Evolutionary conservation across 2,797 vertebrate genomes (phyloP).

Genomic region (Coluber constrictor): DNA sequence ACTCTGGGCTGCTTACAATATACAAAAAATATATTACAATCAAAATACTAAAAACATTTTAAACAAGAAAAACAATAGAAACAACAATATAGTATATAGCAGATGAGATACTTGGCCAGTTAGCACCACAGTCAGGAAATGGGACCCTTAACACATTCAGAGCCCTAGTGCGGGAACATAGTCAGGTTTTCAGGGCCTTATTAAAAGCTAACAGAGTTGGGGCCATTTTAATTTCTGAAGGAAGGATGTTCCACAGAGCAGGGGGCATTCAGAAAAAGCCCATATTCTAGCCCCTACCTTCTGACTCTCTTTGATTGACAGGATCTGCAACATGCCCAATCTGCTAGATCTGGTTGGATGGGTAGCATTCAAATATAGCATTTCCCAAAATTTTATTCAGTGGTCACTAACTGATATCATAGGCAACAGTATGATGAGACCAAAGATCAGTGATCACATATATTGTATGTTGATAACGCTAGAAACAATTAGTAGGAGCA

Average conservation of each 20-base stretch:
- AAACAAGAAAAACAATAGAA: not conserved
- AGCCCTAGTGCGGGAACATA: no score
- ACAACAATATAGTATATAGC: no score
- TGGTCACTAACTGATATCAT: not conserved
- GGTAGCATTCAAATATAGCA: slow-evolving; percentile 5
- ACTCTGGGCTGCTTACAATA: not conserved
- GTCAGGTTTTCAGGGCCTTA: not conserved
- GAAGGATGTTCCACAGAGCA: not conserved
- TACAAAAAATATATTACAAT: not conserved
- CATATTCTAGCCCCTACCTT: not conserved
- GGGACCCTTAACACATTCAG: no score
- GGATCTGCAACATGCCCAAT: not conserved
- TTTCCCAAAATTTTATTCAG: slow-evolving; percentile 35
- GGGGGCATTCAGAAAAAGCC: not conserved
- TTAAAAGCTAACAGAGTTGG: not conserved
- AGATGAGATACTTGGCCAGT: no score
- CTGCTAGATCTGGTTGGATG: not conserved
- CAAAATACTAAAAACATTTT: not conserved
- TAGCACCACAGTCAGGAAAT: no score
- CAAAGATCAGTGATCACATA: not conserved
- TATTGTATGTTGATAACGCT: not conserved
- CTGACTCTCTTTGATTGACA: not conserved
- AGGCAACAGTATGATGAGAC: slow-evolving; percentile 20
- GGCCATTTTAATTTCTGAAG: not conserved
- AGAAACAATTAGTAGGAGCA: slow-evolving; percentile 42